Conservation (phyloP, 2,113 vertebrate genomes). For the Seriola dumerili region DNA sequence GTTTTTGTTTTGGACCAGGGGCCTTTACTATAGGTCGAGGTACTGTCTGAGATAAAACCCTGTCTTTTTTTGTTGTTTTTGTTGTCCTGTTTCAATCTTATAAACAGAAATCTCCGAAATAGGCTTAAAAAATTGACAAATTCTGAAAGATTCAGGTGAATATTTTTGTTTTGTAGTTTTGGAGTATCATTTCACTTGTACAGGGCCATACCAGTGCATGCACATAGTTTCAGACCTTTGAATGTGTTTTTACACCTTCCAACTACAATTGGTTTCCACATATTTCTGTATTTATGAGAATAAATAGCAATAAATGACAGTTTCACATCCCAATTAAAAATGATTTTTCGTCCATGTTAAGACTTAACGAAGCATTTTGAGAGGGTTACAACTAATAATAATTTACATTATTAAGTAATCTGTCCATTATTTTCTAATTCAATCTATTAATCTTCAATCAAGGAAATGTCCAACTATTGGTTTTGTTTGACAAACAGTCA, state of each 20-base stretch:
- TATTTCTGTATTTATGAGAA: too few relatives aligned
- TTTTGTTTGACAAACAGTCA: neutral
- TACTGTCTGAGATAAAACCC: slow-evolving; percentile 15
- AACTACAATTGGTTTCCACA: neutral
- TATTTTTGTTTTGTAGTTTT: neutral
- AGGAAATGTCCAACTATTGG: neutral
- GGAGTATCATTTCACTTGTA: neutral
- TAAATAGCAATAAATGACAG: neutral
- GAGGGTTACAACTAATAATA: too few relatives aligned
- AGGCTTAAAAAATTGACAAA: neutral
- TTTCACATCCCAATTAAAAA: neutral
- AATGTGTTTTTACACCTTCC: neutral
- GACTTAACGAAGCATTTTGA: neutral
- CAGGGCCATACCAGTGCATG: neutral
- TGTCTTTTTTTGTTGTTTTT: neutral
- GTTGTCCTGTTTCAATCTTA: neutral
- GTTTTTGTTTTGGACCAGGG: slow-evolving; percentile 35
- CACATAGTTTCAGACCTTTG: neutral
- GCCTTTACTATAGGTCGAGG: slow-evolving; percentile 7
- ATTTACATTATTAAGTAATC: too few relatives aligned
- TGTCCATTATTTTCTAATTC: too few relatives aligned
- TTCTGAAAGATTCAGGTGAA: neutral
- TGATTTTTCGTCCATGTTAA: neutral
- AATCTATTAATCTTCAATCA: neutral
- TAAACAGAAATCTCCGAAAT: neutral